Conservation (phyloP, 2,797 vertebrate species). For the Sylvilagus floridanus region DNA sequence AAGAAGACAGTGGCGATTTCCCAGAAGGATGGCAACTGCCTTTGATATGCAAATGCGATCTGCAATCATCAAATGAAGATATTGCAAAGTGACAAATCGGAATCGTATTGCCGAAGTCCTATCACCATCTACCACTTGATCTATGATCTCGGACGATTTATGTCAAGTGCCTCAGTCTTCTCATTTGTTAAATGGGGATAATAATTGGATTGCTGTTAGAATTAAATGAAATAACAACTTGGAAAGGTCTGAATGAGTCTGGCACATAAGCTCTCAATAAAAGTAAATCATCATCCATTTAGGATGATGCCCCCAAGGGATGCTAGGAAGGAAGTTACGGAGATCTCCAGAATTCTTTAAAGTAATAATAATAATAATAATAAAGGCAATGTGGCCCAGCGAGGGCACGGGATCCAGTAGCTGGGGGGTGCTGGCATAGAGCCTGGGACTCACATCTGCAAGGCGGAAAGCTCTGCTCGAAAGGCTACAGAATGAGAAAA, state of each 20-base stretch:
- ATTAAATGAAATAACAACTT: conserved; percentile 52
- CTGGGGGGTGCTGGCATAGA: neutral
- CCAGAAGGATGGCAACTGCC: conserved; percentile 22
- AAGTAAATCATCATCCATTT: conserved; percentile 44
- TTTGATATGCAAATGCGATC: conserved; percentile 55
- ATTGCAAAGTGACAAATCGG: conserved; percentile 21
- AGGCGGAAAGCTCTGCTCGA: neutral
- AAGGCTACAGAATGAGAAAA: neutral
- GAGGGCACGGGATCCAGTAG: neutral
- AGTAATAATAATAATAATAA: neutral
- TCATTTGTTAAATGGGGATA: conserved; percentile 58
- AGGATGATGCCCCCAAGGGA: conserved; percentile 28
- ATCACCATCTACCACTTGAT: neutral
- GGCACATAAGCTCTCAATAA: neutral
- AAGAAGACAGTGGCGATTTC: conserved; percentile 30
- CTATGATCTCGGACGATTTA: conserved; percentile 17
- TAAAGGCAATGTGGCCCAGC: neutral
- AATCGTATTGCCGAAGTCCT: conserved; percentile 43
- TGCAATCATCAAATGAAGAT: conserved; percentile 37
- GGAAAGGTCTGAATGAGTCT: conserved; percentile 11
- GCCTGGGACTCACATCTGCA: neutral
- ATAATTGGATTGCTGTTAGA: conserved; percentile 16
- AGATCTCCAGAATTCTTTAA: conserved; percentile 20
- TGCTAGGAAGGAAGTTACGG: conserved; percentile 20
- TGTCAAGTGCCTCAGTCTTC: conserved; percentile 33